Base-by-base conservation (phyloP, 2,113 vertebrate species). In the Scomber colias region DNA sequence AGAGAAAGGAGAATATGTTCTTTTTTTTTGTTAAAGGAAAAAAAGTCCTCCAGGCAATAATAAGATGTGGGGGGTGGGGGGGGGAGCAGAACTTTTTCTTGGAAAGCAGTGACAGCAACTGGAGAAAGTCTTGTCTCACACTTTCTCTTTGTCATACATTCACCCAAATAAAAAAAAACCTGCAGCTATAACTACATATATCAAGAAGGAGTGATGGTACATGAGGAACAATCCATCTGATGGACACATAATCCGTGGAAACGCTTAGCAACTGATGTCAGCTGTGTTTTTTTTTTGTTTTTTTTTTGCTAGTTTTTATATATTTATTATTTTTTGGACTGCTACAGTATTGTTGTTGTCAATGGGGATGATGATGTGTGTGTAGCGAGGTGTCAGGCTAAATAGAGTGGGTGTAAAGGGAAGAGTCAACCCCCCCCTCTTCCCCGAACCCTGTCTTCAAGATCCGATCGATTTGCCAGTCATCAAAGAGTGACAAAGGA, bases 1-100 rank as follows among this genome's bases (percentile, higher is more conserved):
- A 69, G 56, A 69, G 40, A 63, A 27, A 48, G 56, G 60, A 76
- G 63, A 78, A 77, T 60, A 56, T 81, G 85, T 65, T 87, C 55
- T 55, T 77, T 71, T 81, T 78, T 77, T 27, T 27, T 27, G 2
- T 27, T 27, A 27, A 64, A 46, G 48, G 54, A 80, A 65, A 27
- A 71, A 62, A 73, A n/a, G 11, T 77, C 81, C 87, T 90, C 56
- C 45, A 84, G 90, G 89, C 80, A 63, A 54, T 49, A 17, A 60
- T 46, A 75, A 73, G 40, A 81, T 54, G 21, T 21, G 21, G 21
- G 21, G 21, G 21, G 21, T 21, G 21, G 49, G 82, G 49, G 48
- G 45, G 48, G 74, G 69, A 56, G 62, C 16, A 70, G 72, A 89
- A 87, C 63, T 89, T 86, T 86, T 89, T 88, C 85, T 75, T 89